These are phyloP conservation scores for Meandrusa payeni DNA, from an alignment of 2,888 invertebrate species.

Conservation along the genomic window DNA sequence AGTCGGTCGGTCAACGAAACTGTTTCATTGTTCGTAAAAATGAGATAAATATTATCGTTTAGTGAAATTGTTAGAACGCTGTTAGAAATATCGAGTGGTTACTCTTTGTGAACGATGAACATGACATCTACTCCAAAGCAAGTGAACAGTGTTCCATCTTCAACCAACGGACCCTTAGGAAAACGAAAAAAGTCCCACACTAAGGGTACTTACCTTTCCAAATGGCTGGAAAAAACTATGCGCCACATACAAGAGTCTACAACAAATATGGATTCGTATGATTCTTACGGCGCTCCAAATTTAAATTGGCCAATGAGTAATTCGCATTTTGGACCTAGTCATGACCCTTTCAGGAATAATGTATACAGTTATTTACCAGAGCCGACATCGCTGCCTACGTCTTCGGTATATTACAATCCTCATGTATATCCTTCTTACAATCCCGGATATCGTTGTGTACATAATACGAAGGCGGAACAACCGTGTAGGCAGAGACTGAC, in stretches of 20 bases:
- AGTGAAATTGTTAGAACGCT: not conserved
- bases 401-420: slow-evolving; percentile 77
- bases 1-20: slow-evolving; percentile 29
- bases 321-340: slow-evolving; percentile 63
- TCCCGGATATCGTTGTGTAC: slow-evolving; percentile 60
- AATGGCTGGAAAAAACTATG: slow-evolving; percentile 77
- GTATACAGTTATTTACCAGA: slow-evolving; percentile 79
- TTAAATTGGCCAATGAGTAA: slow-evolving; percentile 53
- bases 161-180: slow-evolving; percentile 64
- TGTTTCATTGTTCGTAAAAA: slow-evolving; percentile 33
- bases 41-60: slow-evolving; percentile 33
- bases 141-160: slow-evolving; percentile 58
- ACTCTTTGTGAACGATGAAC: not conserved
- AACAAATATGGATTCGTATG: slow-evolving; percentile 64
- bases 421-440: slow-evolving; percentile 46
- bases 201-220: slow-evolving; percentile 67
- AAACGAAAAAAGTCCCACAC: slow-evolving; percentile 74
- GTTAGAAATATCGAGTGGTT: slow-evolving; percentile 1
- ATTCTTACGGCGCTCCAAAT: slow-evolving; percentile 51
- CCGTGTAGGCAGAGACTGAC: slow-evolving; percentile 57
- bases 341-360: slow-evolving; percentile 72
- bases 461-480: slow-evolving; percentile 37
- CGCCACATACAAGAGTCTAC: slow-evolving; percentile 63
- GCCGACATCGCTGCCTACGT: slow-evolving; percentile 83
- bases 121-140: slow-evolving; percentile 75